phyloP scores from a whole-genome alignment of 23 tunicate species.

The Clavelina lepadiformis region DNA sequence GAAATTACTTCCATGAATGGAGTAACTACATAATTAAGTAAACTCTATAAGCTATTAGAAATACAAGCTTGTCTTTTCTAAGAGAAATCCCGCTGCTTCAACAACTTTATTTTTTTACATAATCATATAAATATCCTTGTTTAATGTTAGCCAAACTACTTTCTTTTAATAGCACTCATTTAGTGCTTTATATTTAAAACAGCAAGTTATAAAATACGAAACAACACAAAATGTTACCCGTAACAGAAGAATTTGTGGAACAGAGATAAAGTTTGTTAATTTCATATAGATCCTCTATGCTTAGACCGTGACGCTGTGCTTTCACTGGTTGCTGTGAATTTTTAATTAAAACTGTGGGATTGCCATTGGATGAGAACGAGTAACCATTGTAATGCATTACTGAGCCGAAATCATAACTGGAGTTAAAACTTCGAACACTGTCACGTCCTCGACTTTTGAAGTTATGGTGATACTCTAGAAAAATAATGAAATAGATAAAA shows the following conservation, averaged over 20 bases:
- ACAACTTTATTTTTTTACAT: no score
- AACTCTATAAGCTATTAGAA: no score
- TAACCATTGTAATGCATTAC: constrained; percentile 10
- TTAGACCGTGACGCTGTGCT: constrained; percentile 3
- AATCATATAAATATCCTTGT: no score
- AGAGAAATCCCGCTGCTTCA: neutral
- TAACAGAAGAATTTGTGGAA: neutral
- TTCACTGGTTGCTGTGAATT: neutral
- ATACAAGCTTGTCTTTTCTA: neutral
- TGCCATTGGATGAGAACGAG: constrained; percentile 17
- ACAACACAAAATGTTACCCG: neutral
- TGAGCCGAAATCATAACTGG: constrained; percentile 12
- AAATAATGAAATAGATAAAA: no score
- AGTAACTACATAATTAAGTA: no score
- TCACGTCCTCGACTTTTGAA: constrained; percentile 13
- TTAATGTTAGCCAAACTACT: no score
- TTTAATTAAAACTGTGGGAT: constrained; percentile 2
- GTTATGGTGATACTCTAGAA: neutral
- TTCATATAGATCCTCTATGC: neutral
- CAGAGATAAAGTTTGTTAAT: neutral
- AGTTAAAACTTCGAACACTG: neutral
- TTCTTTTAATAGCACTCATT: no score
- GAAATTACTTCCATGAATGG: no score
- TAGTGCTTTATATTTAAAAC: no score
- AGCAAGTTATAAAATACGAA: neutral